These are phyloP conservation scores for Entomyzon cyanotis DNA, from an alignment of 2,113 vertebrate genomes.

Conservation along the genomic window DNA sequence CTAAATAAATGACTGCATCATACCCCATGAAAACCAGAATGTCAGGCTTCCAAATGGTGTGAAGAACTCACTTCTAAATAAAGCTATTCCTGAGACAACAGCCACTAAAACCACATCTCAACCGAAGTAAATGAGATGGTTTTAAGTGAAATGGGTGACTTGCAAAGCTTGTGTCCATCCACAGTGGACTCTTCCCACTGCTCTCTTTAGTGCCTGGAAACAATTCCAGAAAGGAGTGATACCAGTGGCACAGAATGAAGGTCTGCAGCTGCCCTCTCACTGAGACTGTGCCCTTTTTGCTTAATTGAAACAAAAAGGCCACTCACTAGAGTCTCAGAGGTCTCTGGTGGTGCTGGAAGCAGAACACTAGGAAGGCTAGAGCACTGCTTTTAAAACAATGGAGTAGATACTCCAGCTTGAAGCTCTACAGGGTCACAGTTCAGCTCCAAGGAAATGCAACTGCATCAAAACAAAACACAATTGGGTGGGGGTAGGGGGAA, in stretches of 20 bases:
- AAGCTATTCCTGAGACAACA: slow-evolving; percentile 38
- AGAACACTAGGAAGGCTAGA: neutral
- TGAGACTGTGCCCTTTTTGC: neutral
- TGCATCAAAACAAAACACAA: slow-evolving; percentile 44
- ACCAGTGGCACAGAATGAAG: neutral
- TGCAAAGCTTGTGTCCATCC: neutral
- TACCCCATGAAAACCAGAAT: neutral
- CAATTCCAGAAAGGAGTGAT: neutral
- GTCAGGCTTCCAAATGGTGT: neutral
- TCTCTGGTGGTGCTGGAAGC: slow-evolving; percentile 14
- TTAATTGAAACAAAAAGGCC: neutral
- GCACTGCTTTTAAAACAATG: neutral
- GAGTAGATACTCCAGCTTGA: neutral
- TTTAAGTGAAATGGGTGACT: neutral
- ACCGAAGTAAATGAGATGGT: neutral
- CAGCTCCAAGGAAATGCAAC: slow-evolving; percentile 54
- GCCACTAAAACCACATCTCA: neutral
- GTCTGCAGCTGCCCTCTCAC: neutral
- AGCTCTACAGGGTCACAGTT: slow-evolving; percentile 20
- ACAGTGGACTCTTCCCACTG: neutral
- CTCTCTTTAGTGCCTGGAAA: neutral
- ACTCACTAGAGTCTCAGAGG: neutral
- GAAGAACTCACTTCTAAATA: neutral
- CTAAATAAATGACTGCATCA: slow-evolving; percentile 8
- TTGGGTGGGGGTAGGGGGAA: neutral